Evolutionary conservation across 1,140 invertebrate species (phyloP).

Genomic region (Bombus pascuorum): DNA sequence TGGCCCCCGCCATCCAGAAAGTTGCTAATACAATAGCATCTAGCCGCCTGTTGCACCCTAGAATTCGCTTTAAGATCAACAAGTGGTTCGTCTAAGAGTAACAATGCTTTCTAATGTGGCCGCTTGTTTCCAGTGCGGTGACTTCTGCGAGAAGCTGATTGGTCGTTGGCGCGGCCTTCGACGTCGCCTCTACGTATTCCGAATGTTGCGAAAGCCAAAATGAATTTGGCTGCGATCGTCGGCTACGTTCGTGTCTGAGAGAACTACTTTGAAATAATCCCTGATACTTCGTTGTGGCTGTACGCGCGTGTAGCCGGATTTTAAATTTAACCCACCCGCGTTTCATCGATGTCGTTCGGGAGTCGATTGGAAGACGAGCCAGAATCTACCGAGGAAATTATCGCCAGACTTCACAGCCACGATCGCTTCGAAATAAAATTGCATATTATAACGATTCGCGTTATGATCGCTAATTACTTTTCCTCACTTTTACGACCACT

Average conservation of each 20-base stretch:
- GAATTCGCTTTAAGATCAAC: conserved; percentile 67
- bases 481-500: too few species aligned
- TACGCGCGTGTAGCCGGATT: conserved; percentile 7
- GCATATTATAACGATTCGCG: background rate
- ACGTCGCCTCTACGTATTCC: conserved; percentile 5
- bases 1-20: conserved; percentile 32
- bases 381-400: too few species aligned
- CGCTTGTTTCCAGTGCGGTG: conserved; percentile 36
- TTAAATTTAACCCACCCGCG: conserved; percentile 47
- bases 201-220: conserved; percentile 51
- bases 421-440: background rate
- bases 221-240: conserved; percentile 53
- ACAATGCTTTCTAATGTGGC: conserved; percentile 66
- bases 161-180: conserved; percentile 53
- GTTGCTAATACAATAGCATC: conserved; percentile 61
- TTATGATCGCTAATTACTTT: too few species aligned
- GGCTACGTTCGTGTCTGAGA: background rate
- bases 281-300: conserved; percentile 13
- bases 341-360: conserved; percentile 6
- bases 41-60: conserved; percentile 59
- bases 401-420: too few species aligned
- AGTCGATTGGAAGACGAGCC: background rate
- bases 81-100: conserved; percentile 72
- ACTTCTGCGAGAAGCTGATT: conserved; percentile 15
- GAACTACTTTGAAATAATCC: conserved; percentile 32